phyloP scores from a whole-genome alignment of 2,113 vertebrate species.

The Amia ocellicauda region DNA sequence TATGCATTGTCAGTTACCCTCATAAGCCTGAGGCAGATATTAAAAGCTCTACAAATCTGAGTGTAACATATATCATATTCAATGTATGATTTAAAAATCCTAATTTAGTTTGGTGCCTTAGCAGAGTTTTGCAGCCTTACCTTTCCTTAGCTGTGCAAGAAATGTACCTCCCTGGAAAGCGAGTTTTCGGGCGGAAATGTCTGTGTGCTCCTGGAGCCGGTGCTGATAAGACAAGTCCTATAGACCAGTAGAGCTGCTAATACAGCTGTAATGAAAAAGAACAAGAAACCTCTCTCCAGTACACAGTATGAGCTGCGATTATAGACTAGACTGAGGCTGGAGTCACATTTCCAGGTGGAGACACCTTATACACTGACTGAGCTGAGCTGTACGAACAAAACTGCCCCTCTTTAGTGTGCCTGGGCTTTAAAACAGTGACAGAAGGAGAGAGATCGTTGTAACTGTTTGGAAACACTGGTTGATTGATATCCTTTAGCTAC shows the following conservation, averaged over 20 bases:
- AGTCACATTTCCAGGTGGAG: neutral
- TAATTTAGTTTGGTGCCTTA: no score
- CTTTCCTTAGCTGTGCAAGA: no score
- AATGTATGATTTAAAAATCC: no score
- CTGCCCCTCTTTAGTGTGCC: neutral
- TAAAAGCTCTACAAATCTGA: no score
- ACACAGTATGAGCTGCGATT: no score
- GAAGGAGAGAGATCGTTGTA: no score
- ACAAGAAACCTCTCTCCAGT: neutral
- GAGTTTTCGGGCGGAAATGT: constrained; percentile 36
- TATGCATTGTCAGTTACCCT: no score
- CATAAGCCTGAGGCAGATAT: no score
- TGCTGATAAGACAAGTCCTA: constrained; percentile 31
- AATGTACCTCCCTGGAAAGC: constrained; percentile 36
- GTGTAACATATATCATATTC: no score
- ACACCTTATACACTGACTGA: neutral
- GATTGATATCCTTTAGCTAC: no score
- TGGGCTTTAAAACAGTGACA: neutral
- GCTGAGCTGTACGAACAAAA: neutral
- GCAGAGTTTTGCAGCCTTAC: no score
- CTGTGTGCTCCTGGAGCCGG: constrained; percentile 35
- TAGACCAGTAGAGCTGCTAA: constrained; percentile 27
- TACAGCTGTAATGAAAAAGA: neutral
- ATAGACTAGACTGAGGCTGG: neutral
- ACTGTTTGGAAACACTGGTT: no score